Percentiles rank a stretch among this genome's conserved stretches.
phyloP scores from a whole-genome alignment of 2,888 invertebrate species.

The Hirtodrosophila confusa region DNA sequence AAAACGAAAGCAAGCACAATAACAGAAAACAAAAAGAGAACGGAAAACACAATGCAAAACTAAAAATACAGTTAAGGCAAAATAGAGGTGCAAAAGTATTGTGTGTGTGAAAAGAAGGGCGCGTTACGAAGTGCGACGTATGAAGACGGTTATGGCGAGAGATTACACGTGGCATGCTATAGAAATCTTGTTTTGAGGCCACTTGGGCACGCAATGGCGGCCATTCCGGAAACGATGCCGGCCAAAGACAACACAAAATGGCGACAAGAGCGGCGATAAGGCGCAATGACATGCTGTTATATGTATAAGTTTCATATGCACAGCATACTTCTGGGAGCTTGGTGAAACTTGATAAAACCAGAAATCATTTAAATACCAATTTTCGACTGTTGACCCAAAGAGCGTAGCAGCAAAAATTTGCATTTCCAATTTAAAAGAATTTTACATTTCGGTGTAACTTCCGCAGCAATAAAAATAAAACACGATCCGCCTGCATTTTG shows the following conservation, averaged over 20 bases:
- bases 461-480: constrained; percentile 12
- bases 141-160: constrained; percentile 20
- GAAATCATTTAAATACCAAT: too few relatives aligned
- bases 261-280: constrained; percentile 9
- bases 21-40: constrained; percentile 23
- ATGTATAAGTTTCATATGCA: constrained; percentile 1
- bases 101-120: constrained; percentile 13
- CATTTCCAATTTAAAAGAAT: background rate
- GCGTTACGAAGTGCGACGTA: constrained; percentile 27
- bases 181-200: constrained; percentile 54
- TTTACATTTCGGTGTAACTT: constrained; percentile 1
- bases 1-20: constrained; percentile 16
- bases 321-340: constrained; percentile 23
- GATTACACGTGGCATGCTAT: constrained; percentile 59
- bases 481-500: constrained; percentile 15
- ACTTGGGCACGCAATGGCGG: constrained; percentile 67
- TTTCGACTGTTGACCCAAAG: background rate
- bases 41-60: constrained; percentile 50
- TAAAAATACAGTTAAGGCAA: constrained; percentile 47
- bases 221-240: constrained; percentile 50
- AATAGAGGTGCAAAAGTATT: constrained; percentile 49
- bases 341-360: too few relatives aligned
- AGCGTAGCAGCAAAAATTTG: background rate
- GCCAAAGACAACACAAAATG: constrained; percentile 40
- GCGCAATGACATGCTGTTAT: background rate